A percentile compares a stretch with the other conserved stretches of the same genome.
These are phyloP conservation scores for Axis porcinus DNA, from an alignment of 2,113 vertebrate genomes.

Conservation along the genomic window DNA sequence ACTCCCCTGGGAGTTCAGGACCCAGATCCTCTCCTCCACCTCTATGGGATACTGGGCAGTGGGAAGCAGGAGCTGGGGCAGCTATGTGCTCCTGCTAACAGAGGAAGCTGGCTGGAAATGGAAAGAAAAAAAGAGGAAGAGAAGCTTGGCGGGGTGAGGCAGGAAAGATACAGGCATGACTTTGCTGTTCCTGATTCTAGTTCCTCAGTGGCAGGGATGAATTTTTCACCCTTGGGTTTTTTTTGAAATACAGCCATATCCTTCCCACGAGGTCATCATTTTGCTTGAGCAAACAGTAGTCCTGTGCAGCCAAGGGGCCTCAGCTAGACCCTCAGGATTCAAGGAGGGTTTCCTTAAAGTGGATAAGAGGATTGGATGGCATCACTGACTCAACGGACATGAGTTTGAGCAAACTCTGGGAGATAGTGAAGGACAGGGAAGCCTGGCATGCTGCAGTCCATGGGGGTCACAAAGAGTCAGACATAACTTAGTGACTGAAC, in stretches of 20 bases:
- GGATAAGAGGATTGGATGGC: background rate
- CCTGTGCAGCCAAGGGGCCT: background rate
- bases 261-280: background rate
- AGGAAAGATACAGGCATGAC: background rate
- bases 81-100: too few relatives aligned
- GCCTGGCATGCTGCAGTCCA: background rate
- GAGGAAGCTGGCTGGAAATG: background rate
- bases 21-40: too few relatives aligned
- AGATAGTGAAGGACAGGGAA: background rate
- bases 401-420: background rate
- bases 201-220: background rate
- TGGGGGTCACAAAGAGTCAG: background rate
- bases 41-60: too few relatives aligned
- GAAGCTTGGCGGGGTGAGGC: background rate
- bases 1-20: background rate
- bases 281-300: background rate
- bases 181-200: slow-evolving; percentile 11
- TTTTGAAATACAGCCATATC: background rate
- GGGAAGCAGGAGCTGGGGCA: background rate
- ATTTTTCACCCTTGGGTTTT: background rate
- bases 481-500: background rate
- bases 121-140: background rate
- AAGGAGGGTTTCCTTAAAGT: background rate
- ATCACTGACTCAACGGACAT: background rate
- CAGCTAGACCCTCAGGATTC: background rate